Conservation (phyloP, 2,888 invertebrate genomes). For the Platycnemis pennipes region DNA sequence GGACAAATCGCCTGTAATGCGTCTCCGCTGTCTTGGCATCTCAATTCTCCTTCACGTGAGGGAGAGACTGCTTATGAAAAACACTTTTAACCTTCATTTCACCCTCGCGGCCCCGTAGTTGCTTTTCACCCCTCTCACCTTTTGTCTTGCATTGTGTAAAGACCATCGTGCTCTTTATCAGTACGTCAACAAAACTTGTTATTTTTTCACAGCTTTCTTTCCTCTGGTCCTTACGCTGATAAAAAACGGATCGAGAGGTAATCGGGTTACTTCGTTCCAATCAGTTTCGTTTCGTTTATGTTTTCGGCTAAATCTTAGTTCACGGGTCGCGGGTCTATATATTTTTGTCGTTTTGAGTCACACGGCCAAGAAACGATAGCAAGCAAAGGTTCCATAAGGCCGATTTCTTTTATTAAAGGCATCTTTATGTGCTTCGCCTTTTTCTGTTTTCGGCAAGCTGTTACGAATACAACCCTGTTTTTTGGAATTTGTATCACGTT, state of each 20-base stretch:
- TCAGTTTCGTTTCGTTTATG: background rate
- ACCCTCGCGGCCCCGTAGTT: background rate
- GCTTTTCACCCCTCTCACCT: background rate
- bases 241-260: background rate
- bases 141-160: background rate
- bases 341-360: background rate
- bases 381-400: background rate
- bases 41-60: background rate
- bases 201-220: background rate
- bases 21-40: background rate
- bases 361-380: background rate
- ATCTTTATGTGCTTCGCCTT: background rate
- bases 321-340: background rate
- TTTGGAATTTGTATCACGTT: background rate
- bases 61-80: background rate
- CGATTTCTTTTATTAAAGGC: background rate
- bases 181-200: background rate
- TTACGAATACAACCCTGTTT: background rate
- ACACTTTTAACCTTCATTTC: background rate
- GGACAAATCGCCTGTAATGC: background rate
- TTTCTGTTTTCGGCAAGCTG: background rate
- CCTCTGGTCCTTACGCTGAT: background rate
- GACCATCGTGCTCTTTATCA: background rate
- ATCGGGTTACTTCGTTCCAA: background rate
- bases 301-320: background rate